Percentiles rank a stretch among this genome's conserved stretches.
Conservation (phyloP, 2,888 invertebrate genomes). For the Geophilus truncorum region DNA sequence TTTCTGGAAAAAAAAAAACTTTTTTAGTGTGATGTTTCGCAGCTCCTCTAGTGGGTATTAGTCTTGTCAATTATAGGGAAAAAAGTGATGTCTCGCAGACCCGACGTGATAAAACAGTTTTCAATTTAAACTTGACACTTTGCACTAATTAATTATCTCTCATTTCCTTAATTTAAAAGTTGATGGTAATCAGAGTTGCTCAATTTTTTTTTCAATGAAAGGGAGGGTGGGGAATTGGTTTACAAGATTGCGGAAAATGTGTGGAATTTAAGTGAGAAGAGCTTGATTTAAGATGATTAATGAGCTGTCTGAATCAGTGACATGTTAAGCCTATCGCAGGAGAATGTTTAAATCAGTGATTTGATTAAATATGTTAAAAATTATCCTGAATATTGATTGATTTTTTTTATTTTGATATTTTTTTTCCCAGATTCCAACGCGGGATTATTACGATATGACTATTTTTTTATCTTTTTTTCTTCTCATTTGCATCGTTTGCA, state of each 20-base stretch:
- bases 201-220: neutral
- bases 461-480: slow-evolving; percentile 37
- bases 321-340: neutral
- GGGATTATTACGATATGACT: slow-evolving; percentile 37
- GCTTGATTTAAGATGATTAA: neutral
- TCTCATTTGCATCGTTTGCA: slow-evolving; percentile 35
- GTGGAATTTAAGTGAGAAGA: neutral
- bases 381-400: neutral
- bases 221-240: neutral
- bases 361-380: neutral
- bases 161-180: neutral
- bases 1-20: neutral
- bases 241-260: neutral
- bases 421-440: neutral
- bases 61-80: neutral
- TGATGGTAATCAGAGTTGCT: neutral
- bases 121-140: neutral
- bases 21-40: too few species aligned
- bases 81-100: neutral
- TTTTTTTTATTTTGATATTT: neutral
- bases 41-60: neutral
- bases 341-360: neutral
- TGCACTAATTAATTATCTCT: neutral
- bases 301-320: neutral
- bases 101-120: neutral